Base-by-base conservation (phyloP, 2,797 vertebrate genomes). In the Macropus fuliginosus region DNA sequence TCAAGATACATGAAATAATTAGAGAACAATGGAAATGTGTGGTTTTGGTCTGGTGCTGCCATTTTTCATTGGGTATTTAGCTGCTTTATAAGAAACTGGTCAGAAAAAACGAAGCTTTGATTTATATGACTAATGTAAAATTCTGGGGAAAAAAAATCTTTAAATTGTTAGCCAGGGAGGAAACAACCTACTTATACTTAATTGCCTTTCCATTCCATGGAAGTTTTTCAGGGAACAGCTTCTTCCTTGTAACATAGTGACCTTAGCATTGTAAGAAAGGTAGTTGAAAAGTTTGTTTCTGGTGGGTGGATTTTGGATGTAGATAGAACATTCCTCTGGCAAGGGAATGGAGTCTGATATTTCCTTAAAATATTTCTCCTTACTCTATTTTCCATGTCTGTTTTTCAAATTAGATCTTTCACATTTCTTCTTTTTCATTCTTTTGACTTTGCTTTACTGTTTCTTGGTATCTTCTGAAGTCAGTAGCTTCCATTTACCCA, bases 261-360 rank as follows among this genome's bases (percentile, higher is more conserved):
- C 91, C 55, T 11, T 57, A 96, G 16, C 46, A 55, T 57, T 13
- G 27, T 55, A 50, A 96, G 40, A 40, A 13, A 40, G 34, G n/a
- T n/a, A 40, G 34, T 21, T 97, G 55, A 91, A 94, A 95, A 92
- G 55, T 92, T 96, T 96, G 57, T 55, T 95, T 74, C 31, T 91
- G 56, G 74, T 93, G 90, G 54, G 40, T 92, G 16, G 6, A 56
- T 89, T 57, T 81, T 93, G 91, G n/a, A 93, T 11, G 28, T 89
- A 57, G 56, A 93, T 27, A 54, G 29, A 93, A 81, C 24, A n/a
- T n/a, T 94, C 29, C 94, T 89, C 62, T 93, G 18, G 90, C 12
- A 59, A 92, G 57, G 52, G 52, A 34, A 91, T 87, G 52, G 16
- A 52, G 50, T 52, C 50, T 52, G 29, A 29, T 59, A 59, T 59